A percentile compares a stretch with the other conserved stretches of the same genome.
Conservation (phyloP, 1,140 invertebrate species). For the Conus betulinus region DNA sequence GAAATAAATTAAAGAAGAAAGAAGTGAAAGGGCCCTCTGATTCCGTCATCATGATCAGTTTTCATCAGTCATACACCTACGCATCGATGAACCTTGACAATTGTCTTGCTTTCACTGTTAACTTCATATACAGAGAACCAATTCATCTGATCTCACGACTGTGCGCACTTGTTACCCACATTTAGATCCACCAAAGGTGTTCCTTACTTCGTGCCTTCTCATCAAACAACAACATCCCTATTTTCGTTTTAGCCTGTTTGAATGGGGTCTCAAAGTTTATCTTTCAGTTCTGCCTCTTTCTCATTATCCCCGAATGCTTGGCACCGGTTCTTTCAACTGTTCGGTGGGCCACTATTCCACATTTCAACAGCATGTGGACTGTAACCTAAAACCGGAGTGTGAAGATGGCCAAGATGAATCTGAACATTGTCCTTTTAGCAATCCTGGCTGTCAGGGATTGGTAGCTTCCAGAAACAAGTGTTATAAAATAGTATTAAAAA, state of each 20-base stretch:
- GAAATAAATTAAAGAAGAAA: too few species aligned
- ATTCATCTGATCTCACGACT: not conserved
- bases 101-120: not conserved
- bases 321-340: conserved; percentile 8
- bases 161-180: too few species aligned
- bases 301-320: not conserved
- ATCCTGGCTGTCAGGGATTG: not conserved
- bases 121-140: not conserved
- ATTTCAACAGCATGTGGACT: conserved; percentile 11
- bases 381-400: conserved; percentile 22
- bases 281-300: not conserved
- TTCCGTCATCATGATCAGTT: not conserved
- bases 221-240: too few species aligned
- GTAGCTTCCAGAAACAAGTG: not conserved
- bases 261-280: not conserved
- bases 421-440: conserved; percentile 3
- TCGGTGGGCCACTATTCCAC: not conserved
- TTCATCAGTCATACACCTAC: not conserved
- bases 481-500: not conserved
- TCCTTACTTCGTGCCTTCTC: too few species aligned
- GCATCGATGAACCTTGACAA: too few species aligned
- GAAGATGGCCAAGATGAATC: not conserved
- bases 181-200: not conserved
- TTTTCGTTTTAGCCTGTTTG: not conserved
- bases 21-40: not conserved